Evolutionary conservation across 2,113 vertebrate genomes (phyloP).

Genomic region (Calidris pugnax): DNA sequence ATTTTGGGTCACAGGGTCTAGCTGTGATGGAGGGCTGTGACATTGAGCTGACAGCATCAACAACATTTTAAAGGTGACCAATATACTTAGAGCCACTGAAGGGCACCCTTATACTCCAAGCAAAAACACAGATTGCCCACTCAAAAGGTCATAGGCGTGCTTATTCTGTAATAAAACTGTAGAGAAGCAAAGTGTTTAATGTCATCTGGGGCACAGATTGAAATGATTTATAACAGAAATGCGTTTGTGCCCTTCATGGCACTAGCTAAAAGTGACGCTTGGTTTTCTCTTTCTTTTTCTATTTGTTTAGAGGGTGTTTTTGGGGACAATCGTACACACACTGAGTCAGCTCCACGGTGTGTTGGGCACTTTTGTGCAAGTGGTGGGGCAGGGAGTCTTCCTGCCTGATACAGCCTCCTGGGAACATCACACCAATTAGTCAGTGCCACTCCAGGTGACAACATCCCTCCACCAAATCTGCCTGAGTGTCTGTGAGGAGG

Average conservation of each 20-base stretch:
- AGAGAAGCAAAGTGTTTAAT: slow-evolving; percentile 47
- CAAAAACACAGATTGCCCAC: slow-evolving; percentile 24
- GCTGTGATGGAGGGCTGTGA: neutral
- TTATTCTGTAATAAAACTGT: slow-evolving; percentile 51
- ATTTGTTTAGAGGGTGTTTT: neutral
- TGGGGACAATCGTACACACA: neutral
- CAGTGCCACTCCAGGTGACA: neutral
- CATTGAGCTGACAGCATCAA: slow-evolving; percentile 3
- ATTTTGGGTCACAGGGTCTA: neutral
- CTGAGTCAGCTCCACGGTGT: neutral
- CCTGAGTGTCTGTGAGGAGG: neutral
- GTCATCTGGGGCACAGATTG: slow-evolving; percentile 28
- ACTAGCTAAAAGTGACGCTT: neutral
- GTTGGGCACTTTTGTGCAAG: neutral
- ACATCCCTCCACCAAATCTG: neutral
- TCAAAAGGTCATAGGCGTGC: slow-evolving; percentile 11
- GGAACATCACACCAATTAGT: neutral
- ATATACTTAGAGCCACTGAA: neutral
- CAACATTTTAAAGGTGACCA: slow-evolving; percentile 18
- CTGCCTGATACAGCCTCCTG: neutral
- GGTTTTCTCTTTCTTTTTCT: slow-evolving; percentile 7
- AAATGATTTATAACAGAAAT: slow-evolving; percentile 33
- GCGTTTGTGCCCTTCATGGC: slow-evolving; percentile 4
- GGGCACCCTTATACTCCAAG: slow-evolving; percentile 17
- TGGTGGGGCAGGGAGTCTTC: neutral